Evolutionary conservation across 2,113 vertebrate species (phyloP).

Genomic region (Isurus oxyrinchus): DNA sequence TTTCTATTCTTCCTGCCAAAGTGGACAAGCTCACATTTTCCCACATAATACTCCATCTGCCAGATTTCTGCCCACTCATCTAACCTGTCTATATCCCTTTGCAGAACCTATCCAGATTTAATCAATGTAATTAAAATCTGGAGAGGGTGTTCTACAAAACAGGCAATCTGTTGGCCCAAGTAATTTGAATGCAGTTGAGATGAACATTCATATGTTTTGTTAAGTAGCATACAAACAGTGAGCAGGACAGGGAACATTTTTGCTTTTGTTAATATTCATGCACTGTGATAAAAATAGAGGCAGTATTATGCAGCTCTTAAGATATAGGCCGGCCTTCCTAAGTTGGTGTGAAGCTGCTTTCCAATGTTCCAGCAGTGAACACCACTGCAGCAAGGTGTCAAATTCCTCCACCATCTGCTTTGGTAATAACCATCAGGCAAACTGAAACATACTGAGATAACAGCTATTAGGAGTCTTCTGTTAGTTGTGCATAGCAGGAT

Average conservation of each 20-base stretch:
- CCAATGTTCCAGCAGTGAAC: not conserved
- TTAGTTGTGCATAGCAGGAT: not conserved
- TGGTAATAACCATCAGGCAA: slow-evolving; percentile 26
- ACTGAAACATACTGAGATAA: slow-evolving; percentile 11
- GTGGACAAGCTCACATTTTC: not conserved
- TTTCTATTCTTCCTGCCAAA: not conserved
- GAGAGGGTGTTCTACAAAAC: not conserved
- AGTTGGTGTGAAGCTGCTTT: not conserved
- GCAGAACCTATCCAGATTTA: not conserved
- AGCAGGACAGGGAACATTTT: not conserved
- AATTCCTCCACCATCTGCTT: not conserved
- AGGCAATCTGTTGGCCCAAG: not conserved
- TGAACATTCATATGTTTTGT: not conserved
- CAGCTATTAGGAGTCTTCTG: slow-evolving; percentile 16
- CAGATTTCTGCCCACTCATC: not conserved
- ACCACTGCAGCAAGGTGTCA: not conserved
- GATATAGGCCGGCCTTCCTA: not conserved
- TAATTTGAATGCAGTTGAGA: not conserved
- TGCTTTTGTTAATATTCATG: not conserved
- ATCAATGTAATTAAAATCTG: not conserved
- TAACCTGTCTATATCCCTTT: not conserved
- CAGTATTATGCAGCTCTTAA: not conserved
- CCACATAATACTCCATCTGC: not conserved
- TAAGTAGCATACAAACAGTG: not conserved
- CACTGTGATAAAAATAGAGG: not conserved